Evolutionary conservation across 2,888 invertebrate genomes (phyloP), one percentile per base, ranked within the genome.

Genomic region (Microchrysa polita): DNA sequence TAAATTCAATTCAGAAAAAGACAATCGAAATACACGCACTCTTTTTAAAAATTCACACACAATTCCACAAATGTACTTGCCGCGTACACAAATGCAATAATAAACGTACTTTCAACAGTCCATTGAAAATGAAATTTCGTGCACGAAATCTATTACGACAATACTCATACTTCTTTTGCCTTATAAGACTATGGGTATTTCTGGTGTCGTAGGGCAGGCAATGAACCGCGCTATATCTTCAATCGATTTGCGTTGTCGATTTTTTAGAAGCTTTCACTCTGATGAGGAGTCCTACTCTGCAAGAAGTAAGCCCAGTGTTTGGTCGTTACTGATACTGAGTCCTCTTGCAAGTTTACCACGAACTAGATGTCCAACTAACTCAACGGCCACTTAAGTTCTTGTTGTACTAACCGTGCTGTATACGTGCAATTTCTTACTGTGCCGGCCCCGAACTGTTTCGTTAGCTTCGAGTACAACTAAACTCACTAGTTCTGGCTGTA

Each of bases 41-140:
- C 27, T 34, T 34, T n/a, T n/a, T n/a, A n/a, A 7, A 34, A 16
- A 18, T 52, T 52, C 57, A 57, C 57, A 57, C 57, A 57, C n/a
- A 18, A 57, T 20, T 10, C 10, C 22, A 57, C 18, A 57, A 22
- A 20, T n/a, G 14, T 12, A 44, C 12, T 65, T 65, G n/a, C 10
- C 27, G 23, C 34, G n/a, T 23, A 61, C 40, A 63, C 27, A 27
- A n/a, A n/a, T n/a, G n/a, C n/a, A n/a, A n/a, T n/a, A n/a, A n/a
- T n/a, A n/a, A n/a, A 27, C 10, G 42, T n/a, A 14, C 22, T 52
- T 44, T 7, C 27, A 52, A 27, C 53, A 53, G 67, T 34, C 27
- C 67, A 53, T 53, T 23, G 67, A 67, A 67, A 67, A 20, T 20
- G 67, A 67, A 67, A 67, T 67, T 67, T 67, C 34, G 5, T 16